These are phyloP conservation scores for Leptopilina myrica DNA, from an alignment of 2,888 invertebrate species.

Conservation along the genomic window DNA sequence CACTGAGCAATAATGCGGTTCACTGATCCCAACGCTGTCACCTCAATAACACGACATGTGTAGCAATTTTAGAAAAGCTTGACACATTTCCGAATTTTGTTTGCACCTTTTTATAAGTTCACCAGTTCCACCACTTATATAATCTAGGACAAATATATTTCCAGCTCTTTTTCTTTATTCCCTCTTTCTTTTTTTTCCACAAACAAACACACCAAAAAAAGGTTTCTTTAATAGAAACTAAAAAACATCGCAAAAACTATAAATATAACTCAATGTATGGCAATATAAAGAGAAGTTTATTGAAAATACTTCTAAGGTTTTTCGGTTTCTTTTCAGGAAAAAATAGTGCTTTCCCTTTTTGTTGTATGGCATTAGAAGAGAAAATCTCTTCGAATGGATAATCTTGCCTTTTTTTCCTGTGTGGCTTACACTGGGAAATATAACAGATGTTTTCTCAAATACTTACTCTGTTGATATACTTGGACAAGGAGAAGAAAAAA, in stretches of 20 bases:
- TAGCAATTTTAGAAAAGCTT: too few species aligned
- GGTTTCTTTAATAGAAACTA: background rate
- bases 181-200: too few species aligned
- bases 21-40: too few species aligned
- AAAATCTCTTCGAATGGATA: constrained; percentile 17
- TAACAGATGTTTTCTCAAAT: constrained; percentile 14
- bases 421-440: constrained; percentile 5
- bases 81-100: too few species aligned
- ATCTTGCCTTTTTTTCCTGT: background rate
- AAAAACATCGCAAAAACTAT: background rate
- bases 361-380: constrained; percentile 6
- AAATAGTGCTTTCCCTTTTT: background rate
- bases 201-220: background rate
- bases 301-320: constrained; percentile 1
- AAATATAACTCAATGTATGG: background rate
- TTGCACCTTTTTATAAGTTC: too few species aligned
- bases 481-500: too few species aligned
- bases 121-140: too few species aligned
- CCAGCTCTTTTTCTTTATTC: too few species aligned
- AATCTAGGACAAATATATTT: too few species aligned
- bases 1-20: too few species aligned
- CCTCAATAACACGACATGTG: too few species aligned
- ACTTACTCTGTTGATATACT: background rate
- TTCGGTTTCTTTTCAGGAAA: background rate
- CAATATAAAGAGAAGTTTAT: background rate